Evolutionary conservation across 2,797 vertebrate species (phyloP).

Genomic region (Loriculus beryllinus): DNA sequence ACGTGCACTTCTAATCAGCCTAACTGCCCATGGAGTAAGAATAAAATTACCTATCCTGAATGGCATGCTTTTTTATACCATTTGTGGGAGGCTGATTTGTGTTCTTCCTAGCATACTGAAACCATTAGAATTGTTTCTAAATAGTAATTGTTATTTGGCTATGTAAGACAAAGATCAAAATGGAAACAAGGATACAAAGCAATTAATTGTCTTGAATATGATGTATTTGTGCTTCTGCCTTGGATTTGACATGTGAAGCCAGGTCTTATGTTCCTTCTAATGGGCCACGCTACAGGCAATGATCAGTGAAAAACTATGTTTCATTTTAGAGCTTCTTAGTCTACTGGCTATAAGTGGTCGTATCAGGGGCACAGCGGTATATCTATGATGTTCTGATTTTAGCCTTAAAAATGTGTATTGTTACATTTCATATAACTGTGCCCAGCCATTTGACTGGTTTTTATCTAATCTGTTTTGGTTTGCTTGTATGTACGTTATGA

Average conservation of each 20-base stretch:
- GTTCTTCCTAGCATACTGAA: background rate
- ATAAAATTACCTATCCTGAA: background rate
- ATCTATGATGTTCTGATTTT: background rate
- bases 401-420: background rate
- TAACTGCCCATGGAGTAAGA: background rate
- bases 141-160: background rate
- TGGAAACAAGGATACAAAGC: background rate
- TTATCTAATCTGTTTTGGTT: background rate
- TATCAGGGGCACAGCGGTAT: background rate
- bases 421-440: background rate
- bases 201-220: background rate
- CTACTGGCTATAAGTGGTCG: background rate
- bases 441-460: background rate
- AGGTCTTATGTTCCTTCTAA: background rate
- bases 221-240: background rate
- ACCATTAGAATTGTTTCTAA: background rate
- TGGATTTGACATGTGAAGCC: background rate
- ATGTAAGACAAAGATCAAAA: background rate
- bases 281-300: no score
- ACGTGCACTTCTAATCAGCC: background rate
- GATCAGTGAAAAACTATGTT: background rate
- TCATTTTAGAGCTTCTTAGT: background rate
- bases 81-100: background rate
- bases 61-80: background rate
- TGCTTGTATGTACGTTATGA: background rate